Base-by-base conservation (phyloP, 2,113 vertebrate species). In the Prunella himalayana region DNA sequence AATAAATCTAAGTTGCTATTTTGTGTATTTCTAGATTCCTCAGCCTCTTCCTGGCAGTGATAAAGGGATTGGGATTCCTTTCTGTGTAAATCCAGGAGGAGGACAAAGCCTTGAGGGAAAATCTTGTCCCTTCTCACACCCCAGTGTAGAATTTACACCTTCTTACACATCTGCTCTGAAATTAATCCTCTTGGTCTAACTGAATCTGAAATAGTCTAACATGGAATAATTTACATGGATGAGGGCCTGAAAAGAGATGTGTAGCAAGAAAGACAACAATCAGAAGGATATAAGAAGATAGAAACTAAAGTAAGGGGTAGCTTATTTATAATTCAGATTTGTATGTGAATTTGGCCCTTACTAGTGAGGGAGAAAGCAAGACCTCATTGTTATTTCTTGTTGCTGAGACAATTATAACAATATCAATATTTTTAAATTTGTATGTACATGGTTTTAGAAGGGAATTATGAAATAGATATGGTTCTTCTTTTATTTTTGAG, bases 61-160 rank as follows among this genome's bases (percentile, higher is more conserved):
- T 84, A 91, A 89, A 87, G 41, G 78, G 41, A 65, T 76, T 82
- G 20, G n/a, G 25, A 95, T 89, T 92, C 57, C 57, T 94, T 86
- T 79, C 61, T 4, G 0, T 75, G 61, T 84, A 94, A 95, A 92
- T 87, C 77, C 57, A 75, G n/a, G 45, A 68, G 61, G 30, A 92
- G 86, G n/a, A 56, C 49, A 87, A 93, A 92, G 69, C 81, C 50
- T 71, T 31, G 35, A 30, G 47, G 47, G 57, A 76, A 92, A 92
- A 72, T 84, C 91, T 76, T 16, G 9, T 92, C 84, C 42, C 30
- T 88, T 72, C 50, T 92, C 42, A 61, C 54, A 69, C 31, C 11
- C 18, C 50, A 39, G 24, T 33, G 16, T 45, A 35, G 84, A 89
- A 82, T 57, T 87, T 89, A 63, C 53, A 86, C 84, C 42, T 81